Conservation (phyloP, 2,797 vertebrate genomes). For the Erethizon dorsatum region DNA sequence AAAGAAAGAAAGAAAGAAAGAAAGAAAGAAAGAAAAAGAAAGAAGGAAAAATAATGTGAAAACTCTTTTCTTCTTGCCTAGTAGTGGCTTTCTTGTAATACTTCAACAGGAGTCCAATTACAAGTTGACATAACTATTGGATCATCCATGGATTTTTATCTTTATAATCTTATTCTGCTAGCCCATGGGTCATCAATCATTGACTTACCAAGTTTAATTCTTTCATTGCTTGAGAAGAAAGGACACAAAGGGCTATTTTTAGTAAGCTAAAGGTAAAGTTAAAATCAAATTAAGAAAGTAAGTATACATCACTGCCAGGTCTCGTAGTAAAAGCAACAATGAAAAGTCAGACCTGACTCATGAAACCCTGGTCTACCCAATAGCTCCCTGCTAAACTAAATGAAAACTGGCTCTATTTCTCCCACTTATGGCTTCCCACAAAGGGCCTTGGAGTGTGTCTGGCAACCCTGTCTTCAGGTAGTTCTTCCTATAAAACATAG, state of each 20-base stretch:
- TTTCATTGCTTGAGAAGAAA: slow-evolving; percentile 68
- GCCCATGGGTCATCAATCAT: not conserved
- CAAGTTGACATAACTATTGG: not conserved
- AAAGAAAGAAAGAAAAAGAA: not conserved
- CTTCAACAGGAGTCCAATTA: not conserved
- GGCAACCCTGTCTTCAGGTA: slow-evolving; percentile 8
- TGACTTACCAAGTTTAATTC: slow-evolving; percentile 55
- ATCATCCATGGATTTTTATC: not conserved
- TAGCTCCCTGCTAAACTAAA: slow-evolving; percentile 31
- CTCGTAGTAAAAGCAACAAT: not conserved
- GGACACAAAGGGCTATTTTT: slow-evolving; percentile 69
- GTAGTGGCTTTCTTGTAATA: slow-evolving; percentile 29
- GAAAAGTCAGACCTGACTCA: not conserved
- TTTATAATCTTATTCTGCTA: slow-evolving; percentile 27
- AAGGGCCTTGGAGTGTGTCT: not conserved
- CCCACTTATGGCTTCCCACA: slow-evolving; percentile 19
- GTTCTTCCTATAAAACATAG: slow-evolving; percentile 55
- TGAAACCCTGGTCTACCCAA: not conserved
- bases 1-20: not conserved
- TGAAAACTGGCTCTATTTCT: slow-evolving; percentile 24
- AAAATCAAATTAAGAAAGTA: slow-evolving; percentile 62
- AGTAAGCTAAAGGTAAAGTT: slow-evolving; percentile 24
- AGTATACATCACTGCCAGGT: slow-evolving; percentile 65
- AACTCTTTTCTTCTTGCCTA: slow-evolving; percentile 26
- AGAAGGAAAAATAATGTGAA: not conserved